Evolutionary conservation across 2,113 vertebrate species (phyloP), one percentile per base, ranked within the genome.

Genomic region (Ceyx margarethae): DNA sequence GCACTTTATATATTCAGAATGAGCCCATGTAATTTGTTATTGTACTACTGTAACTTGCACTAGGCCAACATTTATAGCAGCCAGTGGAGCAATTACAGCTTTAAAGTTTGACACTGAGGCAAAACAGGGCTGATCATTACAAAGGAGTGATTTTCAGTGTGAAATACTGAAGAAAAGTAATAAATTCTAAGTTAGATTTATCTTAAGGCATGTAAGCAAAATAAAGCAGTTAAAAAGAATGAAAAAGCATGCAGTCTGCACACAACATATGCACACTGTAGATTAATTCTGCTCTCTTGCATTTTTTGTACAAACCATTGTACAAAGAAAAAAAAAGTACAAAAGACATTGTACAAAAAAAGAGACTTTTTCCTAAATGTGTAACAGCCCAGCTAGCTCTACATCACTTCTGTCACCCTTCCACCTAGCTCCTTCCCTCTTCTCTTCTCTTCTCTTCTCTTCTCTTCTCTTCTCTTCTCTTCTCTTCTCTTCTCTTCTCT

Each of bases 241-340:
- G 15, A 53, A 67, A 78, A 87, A 89, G 3, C 26, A 19, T 64
- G 33, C 8, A 33, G 10, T 31, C 50, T 73, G 26, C 26, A 76
- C 1, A 4, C 15, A 43, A 56, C 1, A 0, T 18, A 19, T 15
- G 25, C 15, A 7, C 7, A 37, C 35, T 29, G 9, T 15, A 4
- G 74, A 42, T 43, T 80, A 33, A 22, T 79, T 72, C 50, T 69
- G 22, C 53, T 81, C 15, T 54, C 65, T 46, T 17, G 3, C 45
- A 25, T 69, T 73, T 45, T 61, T 54, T 46, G 33, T 42, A 50
- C 37, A 37, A 57, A 33, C 23, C 3, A 14, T 33, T 19, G 21
- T 15, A 45, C 31, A 37, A 37, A 37, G 37, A 37, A 37, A 37
- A 37, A 37, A 37, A 37, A 37, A 37, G 37, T 37, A 37, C 37